Conservation (phyloP, 2,888 invertebrate species). For the Athalia rosae region DNA sequence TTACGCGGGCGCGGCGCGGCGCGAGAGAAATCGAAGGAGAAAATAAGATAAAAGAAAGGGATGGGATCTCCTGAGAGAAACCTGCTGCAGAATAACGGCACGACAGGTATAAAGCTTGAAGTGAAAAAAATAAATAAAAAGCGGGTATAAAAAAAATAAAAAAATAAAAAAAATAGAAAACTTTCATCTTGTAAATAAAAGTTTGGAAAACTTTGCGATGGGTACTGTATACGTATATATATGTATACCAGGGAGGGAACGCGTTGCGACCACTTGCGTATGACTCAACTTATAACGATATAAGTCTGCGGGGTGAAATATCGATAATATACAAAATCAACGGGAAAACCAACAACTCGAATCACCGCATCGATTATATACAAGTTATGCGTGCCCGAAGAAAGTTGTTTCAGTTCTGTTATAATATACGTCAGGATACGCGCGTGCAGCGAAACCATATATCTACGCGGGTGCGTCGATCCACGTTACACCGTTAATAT, state of each 20-base stretch:
- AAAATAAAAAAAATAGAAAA: not conserved
- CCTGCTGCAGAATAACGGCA: conserved; percentile 2
- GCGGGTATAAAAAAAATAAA: too few relatives aligned
- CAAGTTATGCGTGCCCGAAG: too few relatives aligned
- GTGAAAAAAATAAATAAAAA: not conserved
- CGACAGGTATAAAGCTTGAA: conserved; percentile 25
- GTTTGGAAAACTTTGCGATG: not conserved
- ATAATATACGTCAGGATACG: not conserved
- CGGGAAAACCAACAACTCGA: too few relatives aligned
- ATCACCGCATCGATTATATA: too few relatives aligned
- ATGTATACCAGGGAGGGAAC: not conserved
- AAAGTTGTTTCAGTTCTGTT: not conserved
- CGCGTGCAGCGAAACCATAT: conserved; percentile 3
- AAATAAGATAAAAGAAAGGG: not conserved
- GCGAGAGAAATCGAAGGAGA: not conserved
- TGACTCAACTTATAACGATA: not conserved
- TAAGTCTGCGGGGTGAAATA: too few relatives aligned
- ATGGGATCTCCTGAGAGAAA: not conserved
- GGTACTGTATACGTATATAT: not conserved
- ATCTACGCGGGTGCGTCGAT: conserved; percentile 23
- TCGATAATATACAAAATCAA: too few relatives aligned
- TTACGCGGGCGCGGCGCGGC: not conserved
- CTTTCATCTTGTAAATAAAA: conserved; percentile 39
- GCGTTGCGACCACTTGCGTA: not conserved
- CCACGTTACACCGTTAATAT: conserved; percentile 34